These are phyloP conservation scores for Sarcophaga subvicina DNA, from an alignment of 2,888 invertebrate genomes.

Conservation along the genomic window DNA sequence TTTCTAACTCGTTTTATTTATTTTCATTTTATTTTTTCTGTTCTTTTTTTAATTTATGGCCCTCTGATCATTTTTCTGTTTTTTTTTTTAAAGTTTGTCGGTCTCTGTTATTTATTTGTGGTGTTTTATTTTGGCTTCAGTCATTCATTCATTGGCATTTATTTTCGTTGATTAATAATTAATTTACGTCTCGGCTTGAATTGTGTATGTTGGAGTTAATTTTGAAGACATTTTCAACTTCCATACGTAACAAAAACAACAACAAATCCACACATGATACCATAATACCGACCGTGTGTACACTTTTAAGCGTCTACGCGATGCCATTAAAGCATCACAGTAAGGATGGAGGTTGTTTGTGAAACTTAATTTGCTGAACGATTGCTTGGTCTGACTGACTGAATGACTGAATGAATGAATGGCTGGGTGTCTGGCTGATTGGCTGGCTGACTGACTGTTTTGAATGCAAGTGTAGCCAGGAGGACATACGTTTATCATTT, in stretches of 20 bases:
- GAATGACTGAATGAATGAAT: constrained; percentile 55
- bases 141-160: constrained; percentile 69
- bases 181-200: constrained; percentile 77
- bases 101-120: constrained; percentile 46
- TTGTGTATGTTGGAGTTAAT: constrained; percentile 57
- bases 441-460: constrained; percentile 21
- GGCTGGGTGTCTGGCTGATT: constrained; percentile 9
- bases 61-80: background rate
- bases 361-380: background rate
- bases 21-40: background rate
- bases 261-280: background rate
- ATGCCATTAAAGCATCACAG: background rate
- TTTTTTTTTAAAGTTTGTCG: background rate
- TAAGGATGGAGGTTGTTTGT: constrained; percentile 46
- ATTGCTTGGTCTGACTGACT: background rate
- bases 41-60: background rate
- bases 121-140: constrained; percentile 43
- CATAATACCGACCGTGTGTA: background rate
- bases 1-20: background rate
- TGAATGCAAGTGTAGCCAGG: constrained; percentile 62
- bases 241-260: background rate
- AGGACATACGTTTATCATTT: constrained; percentile 65
- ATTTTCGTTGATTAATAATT: constrained; percentile 81
- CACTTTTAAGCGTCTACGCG: background rate
- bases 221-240: constrained; percentile 37